These are phyloP conservation scores for Neogale vison DNA, from an alignment of 2,113 vertebrate genomes.

Conservation along the genomic window DNA sequence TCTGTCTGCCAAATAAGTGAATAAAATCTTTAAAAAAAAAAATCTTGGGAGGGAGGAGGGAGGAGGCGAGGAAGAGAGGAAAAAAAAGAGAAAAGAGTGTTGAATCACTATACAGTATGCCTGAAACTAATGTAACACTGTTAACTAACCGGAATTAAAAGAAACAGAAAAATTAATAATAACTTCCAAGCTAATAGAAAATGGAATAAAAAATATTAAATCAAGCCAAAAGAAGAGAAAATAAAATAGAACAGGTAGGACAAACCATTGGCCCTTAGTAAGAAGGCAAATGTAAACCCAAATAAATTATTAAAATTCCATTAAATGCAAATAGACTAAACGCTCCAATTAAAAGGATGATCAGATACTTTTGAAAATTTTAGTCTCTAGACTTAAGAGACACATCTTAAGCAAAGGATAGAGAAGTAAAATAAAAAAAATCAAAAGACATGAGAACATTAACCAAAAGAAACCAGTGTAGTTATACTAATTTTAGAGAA, in stretches of 20 bases:
- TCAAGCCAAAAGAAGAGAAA: background rate
- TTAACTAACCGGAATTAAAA: background rate
- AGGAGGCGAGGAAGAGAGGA: too few species aligned
- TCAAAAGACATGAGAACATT: conserved; percentile 5
- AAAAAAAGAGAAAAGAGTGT: background rate
- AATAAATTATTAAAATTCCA: background rate
- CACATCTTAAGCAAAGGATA: background rate
- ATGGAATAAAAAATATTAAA: background rate
- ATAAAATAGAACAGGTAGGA: background rate
- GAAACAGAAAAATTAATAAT: background rate
- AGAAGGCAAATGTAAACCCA: background rate
- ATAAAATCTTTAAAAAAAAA: background rate
- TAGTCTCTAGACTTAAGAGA: background rate
- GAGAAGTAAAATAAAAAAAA: background rate
- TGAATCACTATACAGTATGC: background rate
- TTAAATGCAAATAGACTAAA: background rate
- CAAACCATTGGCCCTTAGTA: background rate
- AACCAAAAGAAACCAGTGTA: background rate
- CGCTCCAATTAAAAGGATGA: background rate
- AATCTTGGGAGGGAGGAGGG: too few species aligned
- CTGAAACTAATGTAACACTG: background rate
- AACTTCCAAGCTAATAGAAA: background rate
- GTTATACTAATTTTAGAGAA: conserved; percentile 5
- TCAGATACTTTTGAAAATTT: background rate
- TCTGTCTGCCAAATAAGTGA: too few species aligned